Evolutionary conservation across 2,888 invertebrate genomes (phyloP), one percentile per base, ranked within the genome.

Genomic region (Torymus aiolomorphi): DNA sequence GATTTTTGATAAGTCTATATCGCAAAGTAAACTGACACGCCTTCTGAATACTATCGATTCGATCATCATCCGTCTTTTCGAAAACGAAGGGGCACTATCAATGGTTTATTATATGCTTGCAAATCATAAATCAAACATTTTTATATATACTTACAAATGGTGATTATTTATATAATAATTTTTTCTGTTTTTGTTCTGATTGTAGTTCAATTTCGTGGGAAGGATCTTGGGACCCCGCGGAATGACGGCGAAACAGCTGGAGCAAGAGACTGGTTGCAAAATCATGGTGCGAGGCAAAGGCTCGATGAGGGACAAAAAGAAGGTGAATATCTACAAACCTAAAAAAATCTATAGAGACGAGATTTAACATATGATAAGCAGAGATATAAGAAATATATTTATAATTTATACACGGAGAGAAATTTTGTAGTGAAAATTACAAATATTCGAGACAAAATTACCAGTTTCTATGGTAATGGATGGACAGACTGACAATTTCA

Each of bases 251-350:
- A 99, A 99, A 92, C 99, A 99, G 93, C 92, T 99, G 91, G 99
- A 99, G 92, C 98, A 98, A 92, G 99, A 99, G 93, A 99, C 99
- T 88, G 99, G 99, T 87, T 99, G 99, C 93, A 99, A 99, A 95
- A 99, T 99, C 90, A 99, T 99, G 99, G 98, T 99, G 89, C 94
- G 99, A 93, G 99, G 99, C 91, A 98, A 98, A 92, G 99, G 99
- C 84, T 98, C 98, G 81, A 99, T 99, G 98, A 94, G 99, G 91
- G 98, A 99, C 92, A 98, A 98, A 94, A 97, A 98, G 93, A 99
- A 99, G 97, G 99, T 98, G 93, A 92, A 69, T 62, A 54, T 54
- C 14, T 54, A 12, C 8, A 57, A 57, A 57, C 13, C 16, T 57
- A 57, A 57, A 10, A 10, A 57, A n/a, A 12, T 3, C 4, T 16